phyloP scores from a whole-genome alignment of 2,797 vertebrate genomes.

The Vespertilio murinus region DNA sequence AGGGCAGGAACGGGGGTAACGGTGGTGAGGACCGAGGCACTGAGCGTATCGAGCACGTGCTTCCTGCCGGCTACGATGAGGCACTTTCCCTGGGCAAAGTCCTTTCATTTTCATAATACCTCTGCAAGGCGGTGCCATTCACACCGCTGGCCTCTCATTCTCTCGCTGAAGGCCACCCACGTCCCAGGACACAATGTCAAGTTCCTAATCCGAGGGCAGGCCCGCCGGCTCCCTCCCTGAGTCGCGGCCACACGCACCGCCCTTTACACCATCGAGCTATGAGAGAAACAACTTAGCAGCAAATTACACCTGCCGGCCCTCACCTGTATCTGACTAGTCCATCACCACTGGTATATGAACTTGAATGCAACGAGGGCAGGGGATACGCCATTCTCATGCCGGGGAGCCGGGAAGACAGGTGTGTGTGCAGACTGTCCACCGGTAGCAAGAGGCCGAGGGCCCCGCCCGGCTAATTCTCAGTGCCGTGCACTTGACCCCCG shows the following conservation, averaged over 20 bases:
- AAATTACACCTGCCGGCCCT: not conserved
- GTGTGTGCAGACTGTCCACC: accelerated
- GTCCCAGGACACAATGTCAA: not conserved
- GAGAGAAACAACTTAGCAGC: not conserved
- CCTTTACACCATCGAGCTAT: not conserved
- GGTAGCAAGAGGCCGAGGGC: not conserved
- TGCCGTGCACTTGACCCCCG: accelerated
- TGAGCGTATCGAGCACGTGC: not conserved
- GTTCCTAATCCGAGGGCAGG: not conserved
- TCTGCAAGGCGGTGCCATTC: not conserved
- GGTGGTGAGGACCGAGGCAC: too few species aligned
- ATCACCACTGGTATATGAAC: not conserved
- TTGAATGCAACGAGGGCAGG: not conserved
- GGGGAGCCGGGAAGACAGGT: not conserved
- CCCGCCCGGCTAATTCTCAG: not conserved
- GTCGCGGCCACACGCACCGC: accelerated
- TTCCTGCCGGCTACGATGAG: not conserved
- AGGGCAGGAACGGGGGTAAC: not conserved
- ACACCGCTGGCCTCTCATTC: not conserved
- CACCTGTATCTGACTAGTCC: not conserved
- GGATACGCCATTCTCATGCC: not conserved
- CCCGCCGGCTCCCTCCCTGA: not conserved
- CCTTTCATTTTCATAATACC: not conserved
- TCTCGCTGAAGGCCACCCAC: not conserved
- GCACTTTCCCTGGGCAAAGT: not conserved